phyloP scores from a whole-genome alignment of 2,888 invertebrate genomes.

The Rotaria magnacalcarata region DNA sequence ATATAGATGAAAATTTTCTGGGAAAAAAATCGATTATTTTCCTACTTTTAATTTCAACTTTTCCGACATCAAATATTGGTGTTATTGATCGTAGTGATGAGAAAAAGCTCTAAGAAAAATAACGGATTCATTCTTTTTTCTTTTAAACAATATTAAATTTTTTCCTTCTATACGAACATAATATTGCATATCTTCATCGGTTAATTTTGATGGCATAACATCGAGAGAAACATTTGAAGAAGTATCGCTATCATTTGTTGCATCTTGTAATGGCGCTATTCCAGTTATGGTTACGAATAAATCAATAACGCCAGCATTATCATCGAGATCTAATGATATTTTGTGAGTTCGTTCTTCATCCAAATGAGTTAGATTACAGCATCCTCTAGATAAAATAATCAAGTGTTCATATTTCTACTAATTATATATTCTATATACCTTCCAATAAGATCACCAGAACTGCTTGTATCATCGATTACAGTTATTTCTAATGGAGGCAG shows the following conservation, averaged over 20 bases:
- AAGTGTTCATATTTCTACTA: too few species aligned
- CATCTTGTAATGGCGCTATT: conserved; percentile 60
- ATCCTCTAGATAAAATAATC: background rate
- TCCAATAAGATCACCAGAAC: conserved; percentile 76
- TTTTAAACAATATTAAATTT: background rate
- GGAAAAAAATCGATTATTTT: background rate
- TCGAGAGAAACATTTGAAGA: background rate
- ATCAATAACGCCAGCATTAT: conserved; percentile 75
- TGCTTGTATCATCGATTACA: conserved; percentile 78
- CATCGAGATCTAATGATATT: conserved; percentile 81
- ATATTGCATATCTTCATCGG: background rate
- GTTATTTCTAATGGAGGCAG: conserved; percentile 84
- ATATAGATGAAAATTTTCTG: background rate
- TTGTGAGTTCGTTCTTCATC: conserved; percentile 85
- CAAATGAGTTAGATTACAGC: conserved; percentile 68
- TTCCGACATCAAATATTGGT: conserved; percentile 73
- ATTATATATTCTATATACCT: conserved; percentile 62
- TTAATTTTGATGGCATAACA: background rate
- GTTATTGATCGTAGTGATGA: background rate
- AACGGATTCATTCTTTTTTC: background rate
- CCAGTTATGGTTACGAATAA: conserved; percentile 88
- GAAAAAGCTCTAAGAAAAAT: background rate
- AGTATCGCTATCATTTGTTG: background rate
- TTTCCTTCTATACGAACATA: background rate
- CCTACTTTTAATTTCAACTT: conserved; percentile 77